These are phyloP conservation scores for Ichneumoninae sp. DNA, from an alignment of 2,888 invertebrate species.

Conservation along the genomic window DNA sequence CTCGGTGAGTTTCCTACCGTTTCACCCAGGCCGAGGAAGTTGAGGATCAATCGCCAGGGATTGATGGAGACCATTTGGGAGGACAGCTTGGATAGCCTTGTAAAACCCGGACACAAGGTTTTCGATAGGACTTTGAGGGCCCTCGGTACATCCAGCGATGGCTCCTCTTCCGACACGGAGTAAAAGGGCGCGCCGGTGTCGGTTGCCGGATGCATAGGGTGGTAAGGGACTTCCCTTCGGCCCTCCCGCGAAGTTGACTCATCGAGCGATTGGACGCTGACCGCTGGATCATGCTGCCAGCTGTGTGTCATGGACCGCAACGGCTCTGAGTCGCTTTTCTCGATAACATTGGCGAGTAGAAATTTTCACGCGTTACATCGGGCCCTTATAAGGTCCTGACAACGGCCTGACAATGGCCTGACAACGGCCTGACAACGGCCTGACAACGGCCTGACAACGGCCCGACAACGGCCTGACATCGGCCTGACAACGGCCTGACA, in stretches of 20 bases:
- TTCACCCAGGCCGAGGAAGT: neutral
- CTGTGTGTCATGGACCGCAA: conserved; percentile 2
- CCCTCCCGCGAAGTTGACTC: neutral
- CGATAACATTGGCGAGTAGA: neutral
- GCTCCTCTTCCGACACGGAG: neutral
- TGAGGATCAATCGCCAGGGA: neutral
- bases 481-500: too few relatives aligned
- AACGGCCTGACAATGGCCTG: too few relatives aligned
- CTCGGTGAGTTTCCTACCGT: neutral
- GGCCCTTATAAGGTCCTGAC: too few relatives aligned
- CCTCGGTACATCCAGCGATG: neutral
- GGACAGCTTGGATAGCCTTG: neutral
- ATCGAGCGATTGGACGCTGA: neutral
- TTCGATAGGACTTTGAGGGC: neutral
- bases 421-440: too few relatives aligned
- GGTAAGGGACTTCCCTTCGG: neutral
- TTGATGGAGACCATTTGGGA: neutral
- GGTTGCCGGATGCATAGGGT: neutral
- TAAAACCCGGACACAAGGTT: neutral
- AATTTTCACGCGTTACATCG: too few relatives aligned
- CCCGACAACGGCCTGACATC: too few relatives aligned
- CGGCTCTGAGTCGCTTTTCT: neutral
- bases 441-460: too few relatives aligned
- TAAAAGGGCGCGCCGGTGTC: neutral
- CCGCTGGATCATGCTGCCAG: neutral